A percentile compares a stretch with the other conserved stretches of the same genome.
phyloP scores from a whole-genome alignment of 2,797 vertebrate genomes.

The Myotis planiceps region DNA sequence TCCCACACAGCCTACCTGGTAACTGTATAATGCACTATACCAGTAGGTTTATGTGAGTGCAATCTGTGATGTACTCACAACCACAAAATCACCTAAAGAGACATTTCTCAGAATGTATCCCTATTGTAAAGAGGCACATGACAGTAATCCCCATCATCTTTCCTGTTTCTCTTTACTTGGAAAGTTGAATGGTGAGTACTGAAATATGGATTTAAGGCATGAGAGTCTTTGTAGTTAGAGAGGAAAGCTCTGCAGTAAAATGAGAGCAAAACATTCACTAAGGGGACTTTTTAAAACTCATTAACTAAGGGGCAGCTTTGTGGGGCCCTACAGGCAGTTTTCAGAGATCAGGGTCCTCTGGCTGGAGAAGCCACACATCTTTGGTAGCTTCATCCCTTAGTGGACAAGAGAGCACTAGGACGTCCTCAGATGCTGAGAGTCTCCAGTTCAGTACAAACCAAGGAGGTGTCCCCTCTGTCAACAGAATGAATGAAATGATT shows the following conservation, averaged over 20 bases:
- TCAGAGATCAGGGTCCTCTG: too few species aligned
- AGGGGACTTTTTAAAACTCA: neutral
- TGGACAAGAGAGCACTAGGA: fast-evolving
- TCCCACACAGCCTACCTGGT: neutral
- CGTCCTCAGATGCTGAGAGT: fast-evolving
- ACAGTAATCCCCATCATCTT: fast-evolving
- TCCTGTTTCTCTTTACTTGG: neutral
- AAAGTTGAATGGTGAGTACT: neutral
- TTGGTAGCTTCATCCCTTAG: fast-evolving
- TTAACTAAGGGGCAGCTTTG: fast-evolving
- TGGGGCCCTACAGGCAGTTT: fast-evolving
- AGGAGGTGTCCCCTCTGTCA: fast-evolving
- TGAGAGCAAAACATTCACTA: too few species aligned
- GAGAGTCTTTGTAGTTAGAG: neutral
- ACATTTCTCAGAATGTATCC: neutral
- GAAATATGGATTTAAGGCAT: neutral
- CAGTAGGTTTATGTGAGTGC: neutral
- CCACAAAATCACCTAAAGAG: neutral
- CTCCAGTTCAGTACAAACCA: fast-evolving
- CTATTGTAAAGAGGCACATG: neutral
- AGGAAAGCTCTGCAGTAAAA: neutral
- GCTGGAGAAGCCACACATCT: fast-evolving
- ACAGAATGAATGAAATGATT: neutral
- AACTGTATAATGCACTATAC: too few species aligned
- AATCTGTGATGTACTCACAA: neutral